Conservation (phyloP, 2,797 vertebrate species). For the Sternotherus odoratus region DNA sequence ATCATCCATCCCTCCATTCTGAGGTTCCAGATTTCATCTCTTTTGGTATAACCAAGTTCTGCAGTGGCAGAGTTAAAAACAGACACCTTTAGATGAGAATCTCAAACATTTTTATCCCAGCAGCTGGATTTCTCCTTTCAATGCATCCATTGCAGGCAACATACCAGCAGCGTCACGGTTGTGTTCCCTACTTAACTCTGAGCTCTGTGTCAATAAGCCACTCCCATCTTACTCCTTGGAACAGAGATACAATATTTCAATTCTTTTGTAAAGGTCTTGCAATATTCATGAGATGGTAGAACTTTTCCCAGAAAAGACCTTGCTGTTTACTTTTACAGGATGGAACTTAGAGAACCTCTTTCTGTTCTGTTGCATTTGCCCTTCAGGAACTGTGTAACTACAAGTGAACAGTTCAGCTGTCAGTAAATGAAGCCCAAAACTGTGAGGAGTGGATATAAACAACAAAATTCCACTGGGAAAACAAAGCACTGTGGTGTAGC, state of each 20-base stretch:
- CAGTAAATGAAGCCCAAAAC: neutral
- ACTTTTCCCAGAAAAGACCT: slow-evolving; percentile 59
- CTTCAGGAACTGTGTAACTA: neutral
- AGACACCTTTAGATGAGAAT: neutral
- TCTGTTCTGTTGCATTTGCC: slow-evolving; percentile 2
- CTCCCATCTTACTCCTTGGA: slow-evolving; percentile 1
- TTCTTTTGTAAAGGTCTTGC: slow-evolving; percentile 15
- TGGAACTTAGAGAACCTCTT: slow-evolving; percentile 33
- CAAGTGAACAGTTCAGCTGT: slow-evolving; percentile 43
- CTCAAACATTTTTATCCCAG: neutral
- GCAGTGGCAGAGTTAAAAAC: neutral
- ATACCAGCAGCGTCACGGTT: neutral
- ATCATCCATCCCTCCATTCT: neutral
- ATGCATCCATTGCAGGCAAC: slow-evolving; percentile 11
- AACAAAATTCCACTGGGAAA: slow-evolving; percentile 48
- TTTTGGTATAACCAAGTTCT: neutral
- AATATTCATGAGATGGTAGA: slow-evolving; percentile 56
- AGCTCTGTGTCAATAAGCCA: neutral
- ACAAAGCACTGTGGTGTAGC: slow-evolving; percentile 11
- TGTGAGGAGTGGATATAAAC: slow-evolving; percentile 20
- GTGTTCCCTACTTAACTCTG: neutral
- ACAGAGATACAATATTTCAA: neutral
- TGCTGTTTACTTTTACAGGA: slow-evolving; percentile 41
- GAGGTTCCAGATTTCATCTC: neutral
- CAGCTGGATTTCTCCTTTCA: slow-evolving; percentile 38